Evolutionary conservation across 1,140 invertebrate genomes (phyloP).

Genomic region (Nephotettix cincticeps): DNA sequence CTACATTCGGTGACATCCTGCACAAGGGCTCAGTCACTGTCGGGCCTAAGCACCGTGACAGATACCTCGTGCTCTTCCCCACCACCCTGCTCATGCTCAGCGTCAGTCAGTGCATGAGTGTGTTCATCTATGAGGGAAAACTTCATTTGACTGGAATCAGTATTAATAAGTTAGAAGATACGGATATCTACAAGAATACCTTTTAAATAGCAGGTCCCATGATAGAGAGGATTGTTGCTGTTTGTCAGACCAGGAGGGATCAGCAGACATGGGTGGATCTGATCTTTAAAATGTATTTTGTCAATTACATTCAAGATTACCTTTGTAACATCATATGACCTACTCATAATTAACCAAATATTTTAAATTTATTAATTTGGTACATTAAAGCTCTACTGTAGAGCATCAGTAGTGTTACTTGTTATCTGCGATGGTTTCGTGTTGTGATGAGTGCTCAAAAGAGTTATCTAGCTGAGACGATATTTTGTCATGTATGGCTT

Average conservation of each 20-base stretch:
- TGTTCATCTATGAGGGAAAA: conserved; percentile 95
- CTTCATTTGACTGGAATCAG: conserved; percentile 82
- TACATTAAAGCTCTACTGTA: no score
- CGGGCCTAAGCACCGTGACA: conserved; percentile 76
- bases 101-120: conserved; percentile 86
- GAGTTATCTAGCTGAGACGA: no score
- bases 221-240: conserved; percentile 85
- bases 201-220: conserved; percentile 91
- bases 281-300: conserved; percentile 50
- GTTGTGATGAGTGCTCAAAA: no score
- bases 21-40: conserved; percentile 86
- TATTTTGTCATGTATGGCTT: no score
- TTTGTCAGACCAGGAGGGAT: conserved; percentile 81
- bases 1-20: no score
- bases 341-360: no score
- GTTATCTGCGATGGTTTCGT: no score
- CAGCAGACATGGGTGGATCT: conserved; percentile 85
- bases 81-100: conserved; percentile 85
- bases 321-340: no score
- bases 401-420: no score
- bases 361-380: no score
- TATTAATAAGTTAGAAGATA: conserved; percentile 74
- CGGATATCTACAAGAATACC: conserved; percentile 78
- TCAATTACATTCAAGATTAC: no score
- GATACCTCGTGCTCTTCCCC: conserved; percentile 91